Evolutionary conservation across 1,140 invertebrate species (phyloP), one percentile per base, ranked within the genome.

Genomic region (Patella vulgata): DNA sequence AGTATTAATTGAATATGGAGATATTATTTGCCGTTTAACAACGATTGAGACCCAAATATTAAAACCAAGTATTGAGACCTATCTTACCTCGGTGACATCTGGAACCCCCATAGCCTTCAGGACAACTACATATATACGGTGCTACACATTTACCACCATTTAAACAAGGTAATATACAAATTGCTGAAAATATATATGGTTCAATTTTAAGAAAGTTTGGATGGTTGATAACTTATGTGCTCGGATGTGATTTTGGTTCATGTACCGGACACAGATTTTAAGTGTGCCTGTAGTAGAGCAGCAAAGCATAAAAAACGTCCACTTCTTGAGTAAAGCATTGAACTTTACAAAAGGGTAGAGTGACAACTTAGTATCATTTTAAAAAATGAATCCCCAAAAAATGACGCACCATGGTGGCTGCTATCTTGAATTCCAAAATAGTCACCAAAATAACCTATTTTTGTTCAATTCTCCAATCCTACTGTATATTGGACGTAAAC

Each of bases 111-210:
- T 73, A 85, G 6, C 82, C 83, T 14, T 56, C 47, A 40, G 68
- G 73, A 77, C 84, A 85, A 19, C 66, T 66, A 57, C 84, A 85
- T 48, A 66, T 66, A 61, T 82, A 82, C 8, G 82, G 84, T 11
- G 65, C 75, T 6, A 74, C 66, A 63, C 84, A 85, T 1, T 54
- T 59, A 1, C 84, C 84, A 25, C 82, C 82, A 73, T 85, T 78
- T 27, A 84, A 55, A 66, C 84, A 85, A 21, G 84, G 82, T 25
- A 82, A 43, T 23, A 82, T 78, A 42, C 79, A 81, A 11, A 71
- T 70, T 23, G 68, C 75, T 75, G 63, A n/a, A 61, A 19, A 46
- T n/a, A 55, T 40, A 39, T 42, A 44, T 17, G 58, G 43, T 42
- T 28, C 36, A 11, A 52, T 17, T 43, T 51, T 23, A 17, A 46